Evolutionary conservation across 2,888 invertebrate genomes (phyloP).

Genomic region (Phengaris alcon): DNA sequence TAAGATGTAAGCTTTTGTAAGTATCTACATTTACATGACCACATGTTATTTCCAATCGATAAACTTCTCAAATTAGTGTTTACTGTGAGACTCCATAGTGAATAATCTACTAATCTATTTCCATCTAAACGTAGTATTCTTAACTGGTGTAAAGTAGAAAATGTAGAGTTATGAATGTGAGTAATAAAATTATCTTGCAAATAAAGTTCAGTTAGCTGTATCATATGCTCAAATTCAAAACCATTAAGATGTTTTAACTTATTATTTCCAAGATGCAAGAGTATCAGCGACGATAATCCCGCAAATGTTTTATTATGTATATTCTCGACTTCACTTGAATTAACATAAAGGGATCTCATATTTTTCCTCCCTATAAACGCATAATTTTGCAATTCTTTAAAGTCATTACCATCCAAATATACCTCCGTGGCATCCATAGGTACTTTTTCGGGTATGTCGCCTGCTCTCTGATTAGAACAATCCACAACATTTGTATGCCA

Average conservation of each 20-base stretch:
- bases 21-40: constrained; percentile 95
- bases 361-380: constrained; percentile 95
- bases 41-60: constrained; percentile 90
- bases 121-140: constrained; percentile 90
- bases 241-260: constrained; percentile 87
- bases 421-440: constrained; percentile 97
- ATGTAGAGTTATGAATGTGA: constrained; percentile 87
- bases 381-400: constrained; percentile 90
- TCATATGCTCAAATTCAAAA: constrained; percentile 90
- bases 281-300: constrained; percentile 88
- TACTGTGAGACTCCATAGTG: constrained; percentile 85
- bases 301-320: constrained; percentile 94
- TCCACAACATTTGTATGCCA: constrained; percentile 96
- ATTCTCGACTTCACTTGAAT: constrained; percentile 89
- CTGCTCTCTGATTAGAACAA: constrained; percentile 88
- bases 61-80: constrained; percentile 85
- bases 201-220: constrained; percentile 89
- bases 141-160: constrained; percentile 85
- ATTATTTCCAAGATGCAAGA: constrained; percentile 92
- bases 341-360: constrained; percentile 91
- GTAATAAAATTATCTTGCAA: constrained; percentile 90
- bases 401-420: constrained; percentile 93
- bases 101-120: constrained; percentile 88
- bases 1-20: constrained; percentile 89
- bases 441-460: constrained; percentile 89